Percentiles rank a stretch among this genome's conserved stretches.
Conservation (phyloP, 2,797 vertebrate species). For the Enteromius thamalakanensis region DNA sequence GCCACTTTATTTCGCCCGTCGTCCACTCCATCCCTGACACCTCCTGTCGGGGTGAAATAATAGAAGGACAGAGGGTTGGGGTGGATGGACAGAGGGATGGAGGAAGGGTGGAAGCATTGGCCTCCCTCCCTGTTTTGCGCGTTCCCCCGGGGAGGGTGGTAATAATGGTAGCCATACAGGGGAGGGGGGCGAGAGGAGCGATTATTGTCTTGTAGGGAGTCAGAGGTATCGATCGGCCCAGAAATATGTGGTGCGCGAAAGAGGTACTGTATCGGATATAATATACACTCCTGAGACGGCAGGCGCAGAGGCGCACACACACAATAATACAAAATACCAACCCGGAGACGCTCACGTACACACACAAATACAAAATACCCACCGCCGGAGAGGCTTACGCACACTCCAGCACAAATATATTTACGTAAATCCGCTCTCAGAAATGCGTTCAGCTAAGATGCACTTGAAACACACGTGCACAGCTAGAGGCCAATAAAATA, state of each 20-base stretch:
- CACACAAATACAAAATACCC: constrained; percentile 52
- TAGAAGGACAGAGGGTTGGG: constrained; percentile 55
- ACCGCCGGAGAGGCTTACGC: constrained; percentile 13
- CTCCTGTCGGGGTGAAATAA: constrained; percentile 37
- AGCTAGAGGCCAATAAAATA: constrained; percentile 14
- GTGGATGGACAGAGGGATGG: constrained; percentile 52
- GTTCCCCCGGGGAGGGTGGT: constrained; percentile 82
- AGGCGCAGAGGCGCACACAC: constrained; percentile 46
- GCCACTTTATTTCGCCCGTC: not conserved
- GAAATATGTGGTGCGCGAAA: constrained; percentile 96
- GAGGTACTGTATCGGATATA: constrained; percentile 94
- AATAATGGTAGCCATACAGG: constrained; percentile 91
- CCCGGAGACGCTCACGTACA: constrained; percentile 44
- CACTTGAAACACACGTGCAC: constrained; percentile 24
- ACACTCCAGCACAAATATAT: constrained; percentile 22
- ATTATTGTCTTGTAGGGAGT: constrained; percentile 99
- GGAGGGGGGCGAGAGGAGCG: constrained; percentile 73
- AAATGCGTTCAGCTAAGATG: constrained; percentile 11
- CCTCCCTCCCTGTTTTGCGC: constrained; percentile 59
- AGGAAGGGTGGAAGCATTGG: constrained; percentile 44
- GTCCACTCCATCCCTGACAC: constrained; percentile 60
- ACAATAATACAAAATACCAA: constrained; percentile 44
- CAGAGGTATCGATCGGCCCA: constrained; percentile 93
- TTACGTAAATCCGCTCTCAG: constrained; percentile 23
- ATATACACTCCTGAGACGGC: constrained; percentile 85